Evolutionary conservation across 2,888 invertebrate genomes (phyloP).

Genomic region (Brachyptera putata): DNA sequence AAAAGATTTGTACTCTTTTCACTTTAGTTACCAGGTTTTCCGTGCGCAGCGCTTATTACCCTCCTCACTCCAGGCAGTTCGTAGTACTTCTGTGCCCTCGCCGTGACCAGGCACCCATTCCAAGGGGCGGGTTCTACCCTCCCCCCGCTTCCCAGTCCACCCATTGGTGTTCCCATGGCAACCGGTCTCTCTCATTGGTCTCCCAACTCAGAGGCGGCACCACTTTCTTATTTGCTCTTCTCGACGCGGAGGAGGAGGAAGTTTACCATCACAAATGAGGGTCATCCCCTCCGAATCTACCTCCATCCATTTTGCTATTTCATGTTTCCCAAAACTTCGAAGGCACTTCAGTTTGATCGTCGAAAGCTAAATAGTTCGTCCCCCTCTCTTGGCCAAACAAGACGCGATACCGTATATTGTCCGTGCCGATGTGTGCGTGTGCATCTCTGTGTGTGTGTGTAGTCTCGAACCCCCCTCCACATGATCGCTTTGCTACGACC

Average conservation of each 20-base stretch:
- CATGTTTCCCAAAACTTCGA: constrained; percentile 39
- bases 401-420: constrained; percentile 8
- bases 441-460: not conserved
- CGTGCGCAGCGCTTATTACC: not conserved
- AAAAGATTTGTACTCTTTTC: not conserved
- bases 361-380: constrained; percentile 40
- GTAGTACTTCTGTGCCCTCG: not conserved
- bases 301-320: constrained; percentile 56
- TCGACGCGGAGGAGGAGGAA: constrained; percentile 8
- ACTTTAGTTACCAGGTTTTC: not conserved
- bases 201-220: constrained; percentile 5
- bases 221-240: constrained; percentile 15
- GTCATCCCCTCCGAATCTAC: constrained; percentile 23
- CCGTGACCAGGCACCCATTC: not conserved
- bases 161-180: constrained; percentile 39
- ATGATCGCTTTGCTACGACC: constrained; percentile 30
- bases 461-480: constrained; percentile 21
- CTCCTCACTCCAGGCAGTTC: not conserved
- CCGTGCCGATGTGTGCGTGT: not conserved
- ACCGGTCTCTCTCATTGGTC: constrained; percentile 22
- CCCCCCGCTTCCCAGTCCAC: constrained; percentile 27
- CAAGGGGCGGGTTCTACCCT: not conserved
- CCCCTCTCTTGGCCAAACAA: constrained; percentile 39
- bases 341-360: constrained; percentile 35
- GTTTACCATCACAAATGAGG: constrained; percentile 29